These are phyloP conservation scores for Acrobasis repandana DNA, from an alignment of 2,888 invertebrate species.

Conservation along the genomic window DNA sequence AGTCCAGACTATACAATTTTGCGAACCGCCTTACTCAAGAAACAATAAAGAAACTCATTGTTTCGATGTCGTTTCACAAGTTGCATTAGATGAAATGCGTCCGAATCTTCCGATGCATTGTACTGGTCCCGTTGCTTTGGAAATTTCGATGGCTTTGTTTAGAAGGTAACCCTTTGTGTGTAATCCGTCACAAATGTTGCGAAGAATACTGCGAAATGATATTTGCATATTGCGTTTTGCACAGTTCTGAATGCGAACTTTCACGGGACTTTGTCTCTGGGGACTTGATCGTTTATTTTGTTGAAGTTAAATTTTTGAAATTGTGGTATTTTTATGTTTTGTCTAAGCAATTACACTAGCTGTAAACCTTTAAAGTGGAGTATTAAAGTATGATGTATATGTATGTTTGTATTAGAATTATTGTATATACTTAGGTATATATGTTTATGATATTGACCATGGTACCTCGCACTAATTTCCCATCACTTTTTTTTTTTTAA, in stretches of 20 bases:
- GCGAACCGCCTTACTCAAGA: not conserved
- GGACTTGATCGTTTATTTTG: not conserved
- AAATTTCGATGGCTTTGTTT: conserved; percentile 39
- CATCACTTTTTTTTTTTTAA: no score
- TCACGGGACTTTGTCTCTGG: conserved; percentile 7
- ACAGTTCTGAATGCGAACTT: conserved; percentile 19
- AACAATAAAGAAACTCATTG: not conserved
- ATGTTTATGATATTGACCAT: no score
- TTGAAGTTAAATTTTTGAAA: not conserved
- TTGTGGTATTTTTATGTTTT: not conserved
- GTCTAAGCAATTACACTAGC: no score
- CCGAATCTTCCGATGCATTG: no score
- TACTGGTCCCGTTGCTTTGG: conserved; percentile 33
- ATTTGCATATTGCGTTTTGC: conserved; percentile 43
- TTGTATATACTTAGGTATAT: no score
- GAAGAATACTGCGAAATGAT: conserved; percentile 35
- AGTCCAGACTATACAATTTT: not conserved
- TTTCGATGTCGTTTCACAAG: not conserved
- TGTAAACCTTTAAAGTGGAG: no score
- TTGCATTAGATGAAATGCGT: not conserved
- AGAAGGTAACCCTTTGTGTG: conserved; percentile 37
- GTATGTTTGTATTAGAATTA: no score
- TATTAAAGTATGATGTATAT: no score
- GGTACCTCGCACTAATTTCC: no score
- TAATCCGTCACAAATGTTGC: conserved; percentile 48